Evolutionary conservation across 35 echinoderm and acorn worm genomes (phyloP).

Genomic region (Nesometra sesokonis): DNA sequence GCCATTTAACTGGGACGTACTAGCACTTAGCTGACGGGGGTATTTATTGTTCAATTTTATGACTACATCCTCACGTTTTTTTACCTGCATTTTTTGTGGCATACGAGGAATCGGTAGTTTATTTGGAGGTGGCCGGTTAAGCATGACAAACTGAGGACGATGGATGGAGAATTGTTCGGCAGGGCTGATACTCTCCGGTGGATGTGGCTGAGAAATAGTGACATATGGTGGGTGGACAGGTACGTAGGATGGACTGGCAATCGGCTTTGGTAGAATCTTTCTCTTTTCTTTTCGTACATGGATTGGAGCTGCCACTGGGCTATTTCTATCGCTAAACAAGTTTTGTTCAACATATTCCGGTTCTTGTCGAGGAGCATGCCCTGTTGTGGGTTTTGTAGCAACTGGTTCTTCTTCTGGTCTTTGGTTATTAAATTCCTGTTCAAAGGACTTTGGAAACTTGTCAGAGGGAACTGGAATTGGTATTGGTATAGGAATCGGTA

Average conservation of each 20-base stretch:
- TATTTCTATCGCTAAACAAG: neutral
- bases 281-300: neutral
- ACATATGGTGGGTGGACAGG: neutral
- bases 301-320: neutral
- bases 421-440: neutral
- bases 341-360: neutral
- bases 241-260: neutral
- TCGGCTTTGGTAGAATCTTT: neutral
- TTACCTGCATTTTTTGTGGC: neutral
- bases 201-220: neutral
- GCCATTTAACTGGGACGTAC: neutral
- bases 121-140: neutral
- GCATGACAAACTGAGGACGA: neutral
- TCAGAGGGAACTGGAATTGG: constrained; percentile 71
- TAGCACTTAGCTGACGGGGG: neutral
- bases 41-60: neutral
- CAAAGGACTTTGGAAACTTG: constrained; percentile 1
- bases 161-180: neutral
- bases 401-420: neutral
- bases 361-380: neutral
- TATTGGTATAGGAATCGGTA: constrained; percentile 80
- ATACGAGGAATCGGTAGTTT: neutral
- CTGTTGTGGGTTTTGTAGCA: neutral
- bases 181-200: neutral
- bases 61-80: neutral